Conservation (phyloP, 2,888 invertebrate genomes). For the Sinopyrophorus schimmeli region DNA sequence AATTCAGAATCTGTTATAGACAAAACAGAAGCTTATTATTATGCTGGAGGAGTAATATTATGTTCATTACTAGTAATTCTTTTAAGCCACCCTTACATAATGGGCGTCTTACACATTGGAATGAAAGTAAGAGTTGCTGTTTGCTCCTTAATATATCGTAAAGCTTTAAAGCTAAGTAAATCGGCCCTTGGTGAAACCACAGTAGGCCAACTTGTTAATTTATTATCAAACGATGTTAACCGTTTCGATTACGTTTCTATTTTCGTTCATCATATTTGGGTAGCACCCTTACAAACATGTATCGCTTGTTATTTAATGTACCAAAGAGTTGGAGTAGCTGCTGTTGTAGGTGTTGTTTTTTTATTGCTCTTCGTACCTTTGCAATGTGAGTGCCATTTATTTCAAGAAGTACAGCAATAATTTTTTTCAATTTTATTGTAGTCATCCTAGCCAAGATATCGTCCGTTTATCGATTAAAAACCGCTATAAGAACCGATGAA, state of each 20-base stretch:
- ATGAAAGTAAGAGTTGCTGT: constrained; percentile 85
- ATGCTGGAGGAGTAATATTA: constrained; percentile 74
- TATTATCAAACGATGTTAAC: constrained; percentile 94
- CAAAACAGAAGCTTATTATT: constrained; percentile 70
- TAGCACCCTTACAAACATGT: constrained; percentile 78
- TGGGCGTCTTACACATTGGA: constrained; percentile 78
- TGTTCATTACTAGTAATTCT: constrained; percentile 77
- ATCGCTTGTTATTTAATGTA: constrained; percentile 78
- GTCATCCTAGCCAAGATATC: too few relatives aligned
- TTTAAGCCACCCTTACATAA: constrained; percentile 88
- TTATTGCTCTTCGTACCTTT: constrained; percentile 58
- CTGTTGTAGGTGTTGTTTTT: constrained; percentile 61
- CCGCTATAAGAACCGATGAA: too few relatives aligned
- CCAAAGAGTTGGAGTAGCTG: constrained; percentile 61
- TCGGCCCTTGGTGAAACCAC: constrained; percentile 77
- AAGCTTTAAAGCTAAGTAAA: constrained; percentile 61
- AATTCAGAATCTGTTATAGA: constrained; percentile 48
- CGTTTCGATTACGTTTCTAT: constrained; percentile 82
- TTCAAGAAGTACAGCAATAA: background rate
- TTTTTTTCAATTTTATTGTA: too few relatives aligned
- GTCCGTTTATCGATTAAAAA: too few relatives aligned
- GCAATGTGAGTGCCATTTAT: constrained; percentile 51
- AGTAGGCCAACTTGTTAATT: constrained; percentile 77
- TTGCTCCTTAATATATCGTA: constrained; percentile 84
- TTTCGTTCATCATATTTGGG: constrained; percentile 80